Evolutionary conservation across 2,113 vertebrate genomes (phyloP), one percentile per base, ranked within the genome.

Genomic region (Albula goreensis): DNA sequence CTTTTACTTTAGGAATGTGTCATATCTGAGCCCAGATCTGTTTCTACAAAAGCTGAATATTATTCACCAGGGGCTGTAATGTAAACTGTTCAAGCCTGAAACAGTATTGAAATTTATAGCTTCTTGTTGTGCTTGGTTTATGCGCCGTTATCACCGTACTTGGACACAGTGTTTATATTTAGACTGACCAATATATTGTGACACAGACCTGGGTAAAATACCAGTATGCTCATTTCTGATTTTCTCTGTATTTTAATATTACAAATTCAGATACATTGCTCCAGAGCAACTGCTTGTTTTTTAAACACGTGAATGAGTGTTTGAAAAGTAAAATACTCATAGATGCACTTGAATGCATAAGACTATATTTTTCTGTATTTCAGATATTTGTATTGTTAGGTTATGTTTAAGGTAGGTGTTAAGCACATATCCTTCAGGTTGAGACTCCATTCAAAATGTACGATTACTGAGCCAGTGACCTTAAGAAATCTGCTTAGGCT

Each of bases 1-100:
- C 51, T 86, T 89, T 89, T 84, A 81, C 88, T 90, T 88, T 85
- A 83, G 22, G 31, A 88, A 83, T 79, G 80, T 87, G 85, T 87
- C 53, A 86, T 79, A 88, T 90, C 70, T 78, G 80, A 83, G 86
- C 85, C 15, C 53, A 50, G 78, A 80, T 70, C 53, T 41, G 52
- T 90, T 82, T 81, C 50, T 80, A 82, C 70, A 80, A 82, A 74
- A 87, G 81, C 83, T 78, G 66, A 86, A 90, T 87, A 82, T 84
- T 57, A 89, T 90, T 85, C 88, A 83, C 78, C 63, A 88, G 82
- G 51, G 63, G 22, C 63, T 74, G 22, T 63, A 53, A 22, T 56
- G 60, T 66, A 88, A 84, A 82, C 81, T 51, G 83, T 77, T 82
- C 63, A 83, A 86, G 78, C 79, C 82, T 66, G 11, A 70, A 49